Base-by-base conservation (phyloP, 2,888 invertebrate species). In the Endotricha flammealis region DNA sequence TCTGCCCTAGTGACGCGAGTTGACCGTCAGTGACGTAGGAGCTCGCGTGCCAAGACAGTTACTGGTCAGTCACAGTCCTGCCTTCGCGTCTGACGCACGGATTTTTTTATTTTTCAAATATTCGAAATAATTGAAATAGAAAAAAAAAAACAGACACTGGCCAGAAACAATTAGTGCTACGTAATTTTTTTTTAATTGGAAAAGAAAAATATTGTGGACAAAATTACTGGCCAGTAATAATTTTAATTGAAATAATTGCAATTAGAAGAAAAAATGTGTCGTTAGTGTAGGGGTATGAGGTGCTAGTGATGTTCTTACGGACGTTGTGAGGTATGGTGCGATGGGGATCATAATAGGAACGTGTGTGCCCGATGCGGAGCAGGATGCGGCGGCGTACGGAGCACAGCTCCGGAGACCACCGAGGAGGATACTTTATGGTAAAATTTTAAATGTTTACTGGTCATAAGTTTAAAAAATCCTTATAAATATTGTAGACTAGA, bases 281-380 rank as follows among this genome's bases (percentile, higher is more conserved):
- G 38, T 7, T 12, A 24, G 36, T 39, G 34, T 38, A 41, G 32
- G n/a, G 42, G 30, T 42, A 48, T 57, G 57, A 53, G 45, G 49
- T 57, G 54, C 51, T 45, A 50, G 51, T 51, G 49, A 53, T 53
- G 41, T 46, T 48, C 44, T 45, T 59, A 12, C 56, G 62, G 58
- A 57, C 53, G 52, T 49, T 46, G 36, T 46, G 51, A 42, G 71
- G 61, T 55, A 73, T 68, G 72, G 70, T 64, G 64, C 47, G 54
- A 92, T 92, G 92, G 92, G 92, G 50, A 91, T 92, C 68, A 91
- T 91, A 53, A 91, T 92, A 48, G 92, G 92, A 54, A 91, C 91
- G 35, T 92, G 92, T 69, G 90, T 92, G 65, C 91, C 91, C 41
- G 90, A 91, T 56, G 89, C 90, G 35, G 91, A 91, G 65, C 88